Percentiles rank a stretch among this genome's conserved stretches.
These are phyloP conservation scores for Argyrosomus japonicus DNA, from an alignment of 2,113 vertebrate genomes.

Conservation along the genomic window DNA sequence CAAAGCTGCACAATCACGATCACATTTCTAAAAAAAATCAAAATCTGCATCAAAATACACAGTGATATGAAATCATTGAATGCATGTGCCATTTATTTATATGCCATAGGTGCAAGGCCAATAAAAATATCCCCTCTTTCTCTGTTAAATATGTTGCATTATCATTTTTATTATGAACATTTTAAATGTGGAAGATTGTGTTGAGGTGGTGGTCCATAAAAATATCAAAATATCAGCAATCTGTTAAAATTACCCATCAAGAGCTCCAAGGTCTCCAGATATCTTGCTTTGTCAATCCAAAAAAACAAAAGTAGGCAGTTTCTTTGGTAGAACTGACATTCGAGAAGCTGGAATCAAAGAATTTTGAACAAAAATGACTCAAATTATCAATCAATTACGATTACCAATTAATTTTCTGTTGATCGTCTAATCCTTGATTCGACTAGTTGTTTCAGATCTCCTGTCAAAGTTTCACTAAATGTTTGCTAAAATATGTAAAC, in stretches of 20 bases:
- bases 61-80: not conserved
- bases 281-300: not conserved
- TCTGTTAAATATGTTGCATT: too few relatives aligned
- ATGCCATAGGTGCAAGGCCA: too few relatives aligned
- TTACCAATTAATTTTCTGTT: too few relatives aligned
- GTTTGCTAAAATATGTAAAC: not conserved
- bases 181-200: not conserved
- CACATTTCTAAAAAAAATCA: not conserved
- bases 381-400: not conserved
- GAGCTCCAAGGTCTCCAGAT: not conserved
- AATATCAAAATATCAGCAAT: not conserved
- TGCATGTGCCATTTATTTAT: too few relatives aligned
- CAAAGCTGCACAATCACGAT: not conserved
- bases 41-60: not conserved
- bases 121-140: too few relatives aligned
- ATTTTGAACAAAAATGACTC: not conserved
- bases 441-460: too few relatives aligned
- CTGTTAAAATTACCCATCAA: not conserved
- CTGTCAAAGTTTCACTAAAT: not conserved
- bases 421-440: too few relatives aligned
- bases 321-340: not conserved
- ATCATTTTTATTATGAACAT: too few relatives aligned
- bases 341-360: not conserved
- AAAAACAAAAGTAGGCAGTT: too few relatives aligned
- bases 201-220: not conserved